phyloP scores from a whole-genome alignment of 2,113 vertebrate species.

The Callopanchax toddi region DNA sequence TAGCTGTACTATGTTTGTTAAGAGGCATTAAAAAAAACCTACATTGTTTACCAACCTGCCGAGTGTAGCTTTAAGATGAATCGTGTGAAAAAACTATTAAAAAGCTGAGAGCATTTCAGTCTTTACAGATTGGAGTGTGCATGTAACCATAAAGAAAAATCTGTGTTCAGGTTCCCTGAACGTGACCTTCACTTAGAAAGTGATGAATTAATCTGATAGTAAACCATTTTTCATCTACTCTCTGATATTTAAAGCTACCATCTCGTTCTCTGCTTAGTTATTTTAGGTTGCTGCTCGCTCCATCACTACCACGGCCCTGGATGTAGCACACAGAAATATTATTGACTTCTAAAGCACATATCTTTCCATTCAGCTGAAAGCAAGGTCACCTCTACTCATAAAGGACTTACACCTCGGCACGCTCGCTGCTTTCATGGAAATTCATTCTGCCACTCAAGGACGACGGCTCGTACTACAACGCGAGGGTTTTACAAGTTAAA shows the following conservation, averaged over 20 bases:
- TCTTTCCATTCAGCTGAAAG: conserved; percentile 14
- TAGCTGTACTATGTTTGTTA: too few species aligned
- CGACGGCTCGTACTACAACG: not conserved
- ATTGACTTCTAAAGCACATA: rapidly evolving
- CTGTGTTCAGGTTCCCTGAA: too few species aligned
- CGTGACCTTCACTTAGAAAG: not conserved
- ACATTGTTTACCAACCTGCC: too few species aligned
- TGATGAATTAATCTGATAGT: not conserved
- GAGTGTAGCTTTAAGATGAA: too few species aligned
- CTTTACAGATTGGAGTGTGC: not conserved
- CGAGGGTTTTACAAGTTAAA: not conserved
- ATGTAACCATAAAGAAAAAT: not conserved
- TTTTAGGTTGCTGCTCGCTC: not conserved
- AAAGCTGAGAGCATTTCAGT: too few species aligned
- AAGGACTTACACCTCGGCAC: conserved; percentile 11
- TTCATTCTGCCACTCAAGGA: conserved; percentile 2
- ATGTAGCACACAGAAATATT: not conserved
- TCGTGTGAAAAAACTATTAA: too few species aligned
- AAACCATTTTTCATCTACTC: too few species aligned
- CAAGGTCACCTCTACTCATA: conserved; percentile 43
- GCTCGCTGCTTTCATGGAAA: conserved; percentile 11
- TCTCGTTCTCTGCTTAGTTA: not conserved
- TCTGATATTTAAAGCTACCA: not conserved
- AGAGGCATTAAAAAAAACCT: too few species aligned
- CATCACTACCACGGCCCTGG: conserved; percentile 3